Base-by-base conservation (phyloP, 2,113 vertebrate species). In the Dolichotis patagonum region DNA sequence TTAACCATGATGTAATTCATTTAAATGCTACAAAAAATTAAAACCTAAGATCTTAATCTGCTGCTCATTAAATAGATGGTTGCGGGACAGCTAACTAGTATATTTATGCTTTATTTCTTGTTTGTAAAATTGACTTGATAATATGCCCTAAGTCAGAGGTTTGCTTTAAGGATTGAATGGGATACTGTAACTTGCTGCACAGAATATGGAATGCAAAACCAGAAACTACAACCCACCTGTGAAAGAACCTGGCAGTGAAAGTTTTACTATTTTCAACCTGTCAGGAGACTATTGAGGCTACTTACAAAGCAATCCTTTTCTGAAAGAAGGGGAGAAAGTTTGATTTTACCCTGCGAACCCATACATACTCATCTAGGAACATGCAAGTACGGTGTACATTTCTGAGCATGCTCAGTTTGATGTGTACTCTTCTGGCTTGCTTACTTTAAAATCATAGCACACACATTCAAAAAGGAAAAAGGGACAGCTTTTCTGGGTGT, bases 21-120 rank as follows among this genome's bases (percentile, higher is more conserved):
- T 90, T 93, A 32, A 94, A 2, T 67, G n/a, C 5, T 24, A 92
- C 11, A 94, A 60, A 46, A 96, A 62, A 14, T 24, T 91, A 80
- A 96, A 94, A 96, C 9, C 10, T 67, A 91, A 16, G 1, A 78
- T 32, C 9, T 71, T 81, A 81, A 54, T 84, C n/a, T 32, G 71
- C 0, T 80, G 7, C 65, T 60, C 83, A 82, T 84, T 88, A 78
- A 26, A 84, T 58, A 4, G 1, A 71, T 54, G 12, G 7, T 71
- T 91, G 88, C 0, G 16, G 17, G 20, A 0, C 84, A 62, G 3
- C 82, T 94, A 90, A 83, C 78, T 82, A 52, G 17, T 80, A 8
- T 75, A 89, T 52, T 17, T 1, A 63, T 10, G 1, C 13, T 41
- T 62, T 2, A 65, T 90, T 96, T 35, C 5, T 73, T 81, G n/a